These are phyloP conservation scores for Drosophila punjabiensis DNA, from an alignment of 1,140 invertebrate species.

Conservation along the genomic window DNA sequence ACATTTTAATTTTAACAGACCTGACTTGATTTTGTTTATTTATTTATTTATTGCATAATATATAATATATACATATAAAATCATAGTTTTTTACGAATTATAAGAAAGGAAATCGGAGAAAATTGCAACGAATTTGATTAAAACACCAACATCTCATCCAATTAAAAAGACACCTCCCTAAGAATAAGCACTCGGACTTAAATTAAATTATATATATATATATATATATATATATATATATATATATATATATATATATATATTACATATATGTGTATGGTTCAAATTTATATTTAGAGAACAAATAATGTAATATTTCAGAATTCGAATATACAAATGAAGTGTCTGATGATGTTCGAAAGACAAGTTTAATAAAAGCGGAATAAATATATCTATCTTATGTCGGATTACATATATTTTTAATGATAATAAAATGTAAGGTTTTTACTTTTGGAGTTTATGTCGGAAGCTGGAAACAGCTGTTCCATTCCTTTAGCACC, in stretches of 20 bases:
- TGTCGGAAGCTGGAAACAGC: too few species aligned
- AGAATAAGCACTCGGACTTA: constrained; percentile 44
- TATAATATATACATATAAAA: too few species aligned
- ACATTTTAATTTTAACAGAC: neutral
- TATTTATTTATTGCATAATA: neutral
- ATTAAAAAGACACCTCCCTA: constrained; percentile 43
- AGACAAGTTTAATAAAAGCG: constrained; percentile 57
- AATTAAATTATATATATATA: constrained; percentile 3
- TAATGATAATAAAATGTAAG: too few species aligned
- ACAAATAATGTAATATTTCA: constrained; percentile 49
- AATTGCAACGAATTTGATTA: constrained; percentile 64
- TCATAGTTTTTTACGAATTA: neutral
- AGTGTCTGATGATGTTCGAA: constrained; percentile 34
- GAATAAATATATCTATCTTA: neutral
- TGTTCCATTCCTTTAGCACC: too few species aligned
- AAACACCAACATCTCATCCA: constrained; percentile 39
- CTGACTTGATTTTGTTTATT: neutral
- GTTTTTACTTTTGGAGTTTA: too few species aligned
- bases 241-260: constrained; percentile 27
- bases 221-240: constrained; percentile 30
- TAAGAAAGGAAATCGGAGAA: constrained; percentile 36
- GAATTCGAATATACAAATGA: constrained; percentile 25
- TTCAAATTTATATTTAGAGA: constrained; percentile 66
- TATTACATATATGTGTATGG: too few species aligned
- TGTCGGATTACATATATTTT: neutral